Evolutionary conservation across 1,140 invertebrate species (phyloP).

Genomic region (Drosophila aff.): DNA sequence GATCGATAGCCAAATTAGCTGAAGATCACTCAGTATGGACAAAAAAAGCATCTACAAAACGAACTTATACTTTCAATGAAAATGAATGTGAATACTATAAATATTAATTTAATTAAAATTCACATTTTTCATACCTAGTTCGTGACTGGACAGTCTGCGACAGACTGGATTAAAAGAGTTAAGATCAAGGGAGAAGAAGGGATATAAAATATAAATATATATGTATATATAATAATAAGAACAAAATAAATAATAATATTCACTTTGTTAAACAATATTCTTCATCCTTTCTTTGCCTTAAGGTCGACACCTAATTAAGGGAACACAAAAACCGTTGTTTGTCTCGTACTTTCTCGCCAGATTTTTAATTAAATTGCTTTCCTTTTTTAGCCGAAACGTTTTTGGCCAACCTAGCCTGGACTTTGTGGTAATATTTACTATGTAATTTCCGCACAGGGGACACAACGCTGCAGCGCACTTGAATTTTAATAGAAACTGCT

Average conservation of each 20-base stretch:
- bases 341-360: background rate
- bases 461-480: constrained; percentile 56
- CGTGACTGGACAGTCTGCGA: too few relatives aligned
- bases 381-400: constrained; percentile 4
- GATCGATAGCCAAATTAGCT: too few relatives aligned
- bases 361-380: constrained; percentile 58
- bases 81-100: too few relatives aligned
- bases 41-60: too few relatives aligned
- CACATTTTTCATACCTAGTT: too few relatives aligned
- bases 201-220: too few relatives aligned
- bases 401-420: constrained; percentile 38
- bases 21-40: too few relatives aligned
- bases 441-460: constrained; percentile 53
- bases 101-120: too few relatives aligned
- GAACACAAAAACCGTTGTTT: constrained; percentile 11
- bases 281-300: background rate
- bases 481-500: constrained; percentile 75
- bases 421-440: constrained; percentile 63
- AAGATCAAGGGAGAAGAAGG: too few relatives aligned
- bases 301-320: constrained; percentile 43
- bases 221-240: background rate
- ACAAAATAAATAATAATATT: background rate
- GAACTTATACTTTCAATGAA: too few relatives aligned
- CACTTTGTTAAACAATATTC: background rate
- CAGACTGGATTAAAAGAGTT: too few relatives aligned